phyloP scores from a whole-genome alignment of 2,888 invertebrate genomes.

The Actias luna region DNA sequence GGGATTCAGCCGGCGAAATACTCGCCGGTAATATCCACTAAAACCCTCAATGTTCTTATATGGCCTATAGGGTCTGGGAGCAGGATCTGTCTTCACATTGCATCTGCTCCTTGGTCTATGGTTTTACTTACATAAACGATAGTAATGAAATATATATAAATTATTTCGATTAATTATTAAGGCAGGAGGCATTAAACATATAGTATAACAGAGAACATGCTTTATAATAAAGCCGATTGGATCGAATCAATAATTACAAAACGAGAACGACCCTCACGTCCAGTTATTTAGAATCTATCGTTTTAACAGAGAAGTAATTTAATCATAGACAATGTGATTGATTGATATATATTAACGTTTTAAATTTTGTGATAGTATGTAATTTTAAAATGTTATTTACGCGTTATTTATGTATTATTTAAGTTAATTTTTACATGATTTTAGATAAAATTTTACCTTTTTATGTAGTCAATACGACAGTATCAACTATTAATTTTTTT shows the following conservation, averaged over 20 bases:
- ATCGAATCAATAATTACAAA: constrained; percentile 1
- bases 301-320: not conserved
- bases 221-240: not conserved
- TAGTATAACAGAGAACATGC: not conserved
- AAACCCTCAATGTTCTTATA: too few species aligned
- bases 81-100: too few species aligned
- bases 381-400: not conserved
- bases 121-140: too few species aligned
- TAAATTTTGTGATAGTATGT: not conserved
- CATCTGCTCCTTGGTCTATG: too few species aligned
- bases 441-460: too few species aligned
- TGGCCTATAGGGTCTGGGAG: too few species aligned
- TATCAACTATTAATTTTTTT: too few species aligned
- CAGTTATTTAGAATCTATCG: not conserved
- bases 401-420: too few species aligned
- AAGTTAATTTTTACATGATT: too few species aligned
- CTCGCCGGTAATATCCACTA: too few species aligned
- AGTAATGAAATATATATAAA: not conserved
- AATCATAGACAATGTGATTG: not conserved
- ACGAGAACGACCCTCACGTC: not conserved
- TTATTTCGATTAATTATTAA: not conserved
- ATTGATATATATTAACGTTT: not conserved
- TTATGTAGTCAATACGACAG: too few species aligned
- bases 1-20: too few species aligned
- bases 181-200: not conserved